Percentiles rank a stretch among this genome's conserved stretches.
Evolutionary conservation across 2,888 invertebrate genomes (phyloP).

Genomic region (Polietes domitor): DNA sequence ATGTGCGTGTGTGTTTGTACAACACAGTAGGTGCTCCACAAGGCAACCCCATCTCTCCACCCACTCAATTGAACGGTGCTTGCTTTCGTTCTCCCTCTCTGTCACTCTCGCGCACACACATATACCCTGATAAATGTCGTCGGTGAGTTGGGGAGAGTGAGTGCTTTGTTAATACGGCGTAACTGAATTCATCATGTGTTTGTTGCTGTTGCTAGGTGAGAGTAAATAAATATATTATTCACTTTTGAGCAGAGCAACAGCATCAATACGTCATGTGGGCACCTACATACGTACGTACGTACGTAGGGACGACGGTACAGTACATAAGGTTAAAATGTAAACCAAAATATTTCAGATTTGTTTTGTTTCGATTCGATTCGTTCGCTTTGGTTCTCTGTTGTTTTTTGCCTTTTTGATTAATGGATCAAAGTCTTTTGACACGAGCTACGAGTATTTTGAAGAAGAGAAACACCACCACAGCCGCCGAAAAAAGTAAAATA

Average conservation of each 20-base stretch:
- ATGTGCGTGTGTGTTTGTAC: background rate
- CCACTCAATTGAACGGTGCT: background rate
- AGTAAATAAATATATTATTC: too few species aligned
- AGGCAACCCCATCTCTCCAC: background rate
- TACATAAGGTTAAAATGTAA: slow-evolving; percentile 23
- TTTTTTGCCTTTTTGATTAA: slow-evolving; percentile 74
- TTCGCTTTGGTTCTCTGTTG: slow-evolving; percentile 25
- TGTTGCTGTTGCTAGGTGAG: background rate
- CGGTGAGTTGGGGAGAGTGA: background rate
- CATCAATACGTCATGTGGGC: too few species aligned
- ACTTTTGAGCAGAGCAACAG: too few species aligned
- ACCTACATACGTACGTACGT: background rate
- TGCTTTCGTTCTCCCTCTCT: background rate
- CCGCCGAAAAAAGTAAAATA: slow-evolving; percentile 62
- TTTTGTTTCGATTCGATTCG: slow-evolving; percentile 35
- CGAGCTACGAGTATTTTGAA: slow-evolving; percentile 52
- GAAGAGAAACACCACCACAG: slow-evolving; percentile 21
- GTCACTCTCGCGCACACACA: background rate
- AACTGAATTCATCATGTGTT: background rate
- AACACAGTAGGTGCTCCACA: slow-evolving; percentile 5
- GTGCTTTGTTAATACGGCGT: background rate
- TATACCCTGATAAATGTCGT: background rate
- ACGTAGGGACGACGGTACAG: background rate
- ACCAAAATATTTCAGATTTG: slow-evolving; percentile 51
- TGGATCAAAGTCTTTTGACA: slow-evolving; percentile 81